Evolutionary conservation across 2,113 vertebrate genomes (phyloP), one percentile per base, ranked within the genome.

Genomic region (Heterotilapia buettikoferi): DNA sequence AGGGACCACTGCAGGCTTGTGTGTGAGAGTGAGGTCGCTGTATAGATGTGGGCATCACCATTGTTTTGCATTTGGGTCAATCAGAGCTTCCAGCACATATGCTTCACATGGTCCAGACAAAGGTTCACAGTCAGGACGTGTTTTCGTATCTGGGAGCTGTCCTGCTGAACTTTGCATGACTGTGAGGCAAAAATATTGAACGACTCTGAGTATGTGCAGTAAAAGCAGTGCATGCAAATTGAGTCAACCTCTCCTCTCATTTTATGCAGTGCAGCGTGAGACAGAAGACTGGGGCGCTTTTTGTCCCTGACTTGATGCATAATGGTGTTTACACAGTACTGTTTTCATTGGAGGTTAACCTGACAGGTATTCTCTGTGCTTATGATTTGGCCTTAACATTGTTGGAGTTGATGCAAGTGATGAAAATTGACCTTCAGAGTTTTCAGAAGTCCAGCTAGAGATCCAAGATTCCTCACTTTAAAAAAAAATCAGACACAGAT

Each of bases 51-150:
- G 54, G 71, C 79, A 82, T 54, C 82, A 50, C 45, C 83, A 13
- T 80, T 85, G 86, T 57, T 80, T 82, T 88, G 61, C 86, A 79
- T 85, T 52, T 66, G 33, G 59, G 66, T 89, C 89, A 80, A 21
- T 78, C 24, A 19, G 40, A 78, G 21, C 82, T 14, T 88, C 31
- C 52, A 54, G 16, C 78, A 63, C 84, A 16, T 73, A 43, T 63
- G 82, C 54, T 9, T 57, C 87, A 3, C 18, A 9, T 29, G 83
- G 7, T 31, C 57, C 59, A 87, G 50, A 76, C 83, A 83, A 79
- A 40, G 63, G 54, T 47, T 50, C 84, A 47, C 68, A 33, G 88
- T 68, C 54, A 36, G 21, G 13, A 53, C 5, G 73, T 56, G 38
- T 79, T 76, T 7, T 40, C 14, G 33, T 57, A 36, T 36, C 29